Evolutionary conservation across 2,113 vertebrate genomes (phyloP), one percentile per base, ranked within the genome.

Genomic region (Ictalurus punctatus): DNA sequence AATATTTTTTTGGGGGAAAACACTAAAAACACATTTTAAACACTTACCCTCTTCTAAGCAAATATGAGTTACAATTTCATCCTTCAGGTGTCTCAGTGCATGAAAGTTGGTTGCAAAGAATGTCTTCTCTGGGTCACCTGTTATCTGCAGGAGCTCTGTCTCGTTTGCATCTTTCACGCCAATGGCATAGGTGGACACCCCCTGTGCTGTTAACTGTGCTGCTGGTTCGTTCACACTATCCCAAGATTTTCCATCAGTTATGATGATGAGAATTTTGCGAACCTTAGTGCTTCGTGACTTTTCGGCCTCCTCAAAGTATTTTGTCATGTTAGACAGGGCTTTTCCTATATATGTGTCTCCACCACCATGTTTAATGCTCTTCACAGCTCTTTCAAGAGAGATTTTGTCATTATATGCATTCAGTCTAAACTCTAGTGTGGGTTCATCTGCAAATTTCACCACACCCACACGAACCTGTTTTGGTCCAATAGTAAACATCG

Each of bases 101-200:
- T 97, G 96, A 88, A 96, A 98, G 27, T 96, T 94, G 25, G 95
- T 88, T 71, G 97, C 94, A 16, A 95, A 96, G 91, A 96, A 97
- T 2, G 74, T 94, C 91, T 92, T 96, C 23, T 94, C 93, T 0
- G 86, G 25, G 21, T 94, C 85, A 0, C 93, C 91, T 0, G 96
- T 90, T 4, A 98, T 97, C 30, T 96, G 92, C 48, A 40, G 0
- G 30, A 98, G 93, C 86, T 98, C 93, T 0, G 0, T 0, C 0
- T 52, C 0, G 1, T 91, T 63, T 0, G 96, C 96, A 0, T 90
- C 16, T 58, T 95, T 96, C 58, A 97, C 92, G 0, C 97, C 97
- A 37, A 97, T 95, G 48, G 96, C 94, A 44, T 96, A 98, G 86
- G 96, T 87, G 1, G 5, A 88, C 81, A 98, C 90, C 0, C 94